Conservation (phyloP, 2,113 vertebrate genomes). For the Colaptes auratus region DNA sequence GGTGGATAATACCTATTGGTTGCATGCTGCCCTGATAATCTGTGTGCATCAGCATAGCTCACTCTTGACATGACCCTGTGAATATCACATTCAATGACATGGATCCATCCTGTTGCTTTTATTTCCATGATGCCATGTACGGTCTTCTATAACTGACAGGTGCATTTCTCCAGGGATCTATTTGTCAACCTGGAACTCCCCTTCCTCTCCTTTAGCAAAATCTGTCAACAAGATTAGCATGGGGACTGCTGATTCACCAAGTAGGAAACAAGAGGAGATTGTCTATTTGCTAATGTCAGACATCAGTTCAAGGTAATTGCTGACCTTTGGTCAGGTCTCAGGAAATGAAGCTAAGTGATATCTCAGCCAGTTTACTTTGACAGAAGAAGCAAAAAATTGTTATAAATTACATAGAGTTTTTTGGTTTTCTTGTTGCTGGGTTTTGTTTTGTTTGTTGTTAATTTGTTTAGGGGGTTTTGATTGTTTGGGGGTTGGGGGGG, state of each 20-base stretch:
- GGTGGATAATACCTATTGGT: not conserved
- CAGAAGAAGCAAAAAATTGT: not conserved
- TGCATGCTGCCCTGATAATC: not conserved
- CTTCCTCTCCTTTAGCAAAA: conserved; percentile 46
- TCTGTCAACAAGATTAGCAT: conserved; percentile 47
- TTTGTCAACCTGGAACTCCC: conserved; percentile 68
- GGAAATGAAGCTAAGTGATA: conserved; percentile 53
- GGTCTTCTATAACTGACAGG: conserved; percentile 46
- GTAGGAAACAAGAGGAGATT: conserved; percentile 51
- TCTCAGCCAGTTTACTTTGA: not conserved
- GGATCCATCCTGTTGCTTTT: not conserved
- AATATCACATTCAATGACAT: not conserved
- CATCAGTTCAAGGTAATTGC: conserved; percentile 56
- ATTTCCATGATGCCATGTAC: not conserved
- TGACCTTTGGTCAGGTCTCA: conserved; percentile 54
- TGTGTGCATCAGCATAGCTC: not conserved
- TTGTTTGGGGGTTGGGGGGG: too few relatives aligned
- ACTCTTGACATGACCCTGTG: not conserved
- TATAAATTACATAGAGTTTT: not conserved
- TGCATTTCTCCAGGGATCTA: conserved; percentile 55
- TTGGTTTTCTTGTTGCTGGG: too few relatives aligned
- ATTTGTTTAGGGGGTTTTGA: not conserved
- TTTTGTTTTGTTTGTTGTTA: too few relatives aligned
- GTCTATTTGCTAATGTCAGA: conserved; percentile 65
- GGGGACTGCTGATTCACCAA: conserved; percentile 67